Conservation (phyloP, 1,140 invertebrate genomes). For the Rhopalosiphum maidis region DNA sequence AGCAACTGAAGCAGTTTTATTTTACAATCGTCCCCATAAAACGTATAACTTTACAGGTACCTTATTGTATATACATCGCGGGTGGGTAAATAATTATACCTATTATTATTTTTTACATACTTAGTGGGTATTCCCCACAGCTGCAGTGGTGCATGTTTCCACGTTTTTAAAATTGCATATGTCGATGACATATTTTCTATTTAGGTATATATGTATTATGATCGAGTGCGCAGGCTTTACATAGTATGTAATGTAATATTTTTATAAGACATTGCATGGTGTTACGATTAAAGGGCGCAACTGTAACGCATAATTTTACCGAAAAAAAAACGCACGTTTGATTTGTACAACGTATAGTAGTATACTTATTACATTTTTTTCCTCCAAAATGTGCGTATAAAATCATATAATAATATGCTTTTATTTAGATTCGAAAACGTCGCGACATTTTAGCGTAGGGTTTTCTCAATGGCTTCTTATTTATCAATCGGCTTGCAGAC, state of each 20-base stretch:
- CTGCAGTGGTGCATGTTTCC: constrained; percentile 8
- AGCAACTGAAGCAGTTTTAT: neutral
- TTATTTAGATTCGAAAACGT: neutral
- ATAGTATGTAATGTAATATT: constrained; percentile 1
- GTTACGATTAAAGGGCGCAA: neutral
- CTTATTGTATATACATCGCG: neutral
- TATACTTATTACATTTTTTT: too few species aligned
- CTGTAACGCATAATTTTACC: neutral
- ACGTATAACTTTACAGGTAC: neutral
- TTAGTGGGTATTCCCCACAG: neutral
- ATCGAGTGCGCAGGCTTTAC: neutral
- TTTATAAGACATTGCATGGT: neutral
- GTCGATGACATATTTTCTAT: neutral
- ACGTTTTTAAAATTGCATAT: neutral
- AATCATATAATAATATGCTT: too few species aligned
- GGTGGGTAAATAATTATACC: neutral
- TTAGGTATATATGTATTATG: neutral
- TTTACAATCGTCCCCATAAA: neutral
- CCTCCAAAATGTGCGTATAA: too few species aligned
- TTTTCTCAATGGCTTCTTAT: neutral
- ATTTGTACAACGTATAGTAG: neutral
- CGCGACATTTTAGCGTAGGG: neutral
- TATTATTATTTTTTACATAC: neutral
- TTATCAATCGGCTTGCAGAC: neutral
- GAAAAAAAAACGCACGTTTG: neutral